Evolutionary conservation across 2,888 invertebrate species (phyloP).

Genomic region (Drosophila merina): DNA sequence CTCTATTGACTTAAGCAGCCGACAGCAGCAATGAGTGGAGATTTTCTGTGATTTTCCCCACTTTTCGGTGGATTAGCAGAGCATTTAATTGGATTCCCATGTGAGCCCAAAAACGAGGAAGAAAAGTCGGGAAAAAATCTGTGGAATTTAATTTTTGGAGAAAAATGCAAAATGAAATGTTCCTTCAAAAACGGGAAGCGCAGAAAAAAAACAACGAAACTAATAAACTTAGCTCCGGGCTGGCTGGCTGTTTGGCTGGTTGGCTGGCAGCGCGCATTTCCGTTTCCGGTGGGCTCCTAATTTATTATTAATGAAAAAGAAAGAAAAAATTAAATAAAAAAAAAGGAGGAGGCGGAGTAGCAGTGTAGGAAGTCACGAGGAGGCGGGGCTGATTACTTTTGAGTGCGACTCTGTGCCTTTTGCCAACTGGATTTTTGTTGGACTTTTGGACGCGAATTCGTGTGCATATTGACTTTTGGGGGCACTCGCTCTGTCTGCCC

Average conservation of each 20-base stretch:
- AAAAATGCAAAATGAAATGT: slow-evolving; percentile 35
- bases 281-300: slow-evolving; percentile 45
- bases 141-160: slow-evolving; percentile 30
- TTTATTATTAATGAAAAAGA: slow-evolving; percentile 44
- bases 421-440: slow-evolving; percentile 8
- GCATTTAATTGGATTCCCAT: slow-evolving; percentile 61
- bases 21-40: slow-evolving; percentile 34
- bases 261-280: slow-evolving; percentile 43
- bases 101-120: slow-evolving; percentile 6
- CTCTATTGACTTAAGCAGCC: slow-evolving; percentile 53
- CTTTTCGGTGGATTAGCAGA: slow-evolving; percentile 60
- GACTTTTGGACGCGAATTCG: slow-evolving; percentile 18
- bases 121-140: slow-evolving; percentile 3
- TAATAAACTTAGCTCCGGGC: slow-evolving; percentile 41
- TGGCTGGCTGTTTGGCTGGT: slow-evolving; percentile 36
- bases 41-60: slow-evolving; percentile 60
- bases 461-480: slow-evolving; percentile 25
- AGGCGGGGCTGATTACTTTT: slow-evolving; percentile 25
- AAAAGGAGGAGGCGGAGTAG: too few relatives aligned
- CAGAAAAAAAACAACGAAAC: slow-evolving; percentile 10
- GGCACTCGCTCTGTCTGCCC: neutral
- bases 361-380: neutral
- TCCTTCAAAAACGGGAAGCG: slow-evolving; percentile 6
- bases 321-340: neutral
- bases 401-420: slow-evolving; percentile 9